phyloP scores from a whole-genome alignment of 2,797 vertebrate species.

The Halcyon leucocephala region DNA sequence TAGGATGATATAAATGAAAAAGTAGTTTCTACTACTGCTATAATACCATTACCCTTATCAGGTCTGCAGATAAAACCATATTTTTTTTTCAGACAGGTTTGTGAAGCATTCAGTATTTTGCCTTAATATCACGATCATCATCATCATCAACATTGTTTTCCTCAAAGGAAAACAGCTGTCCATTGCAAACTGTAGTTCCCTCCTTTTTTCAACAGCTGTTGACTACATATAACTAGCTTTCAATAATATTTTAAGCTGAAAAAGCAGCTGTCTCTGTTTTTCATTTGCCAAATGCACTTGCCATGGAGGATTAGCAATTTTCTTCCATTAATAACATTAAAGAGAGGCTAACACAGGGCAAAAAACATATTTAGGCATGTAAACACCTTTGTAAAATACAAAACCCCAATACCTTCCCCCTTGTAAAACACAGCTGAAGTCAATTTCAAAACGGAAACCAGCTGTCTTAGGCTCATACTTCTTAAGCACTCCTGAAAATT shows the following conservation, averaged over 20 bases:
- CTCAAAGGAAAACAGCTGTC: neutral
- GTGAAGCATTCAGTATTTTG: neutral
- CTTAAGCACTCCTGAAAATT: neutral
- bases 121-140: neutral
- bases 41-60: neutral
- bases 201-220: neutral
- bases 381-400: neutral
- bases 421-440: neutral
- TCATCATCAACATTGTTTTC: neutral
- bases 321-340: neutral
- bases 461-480: neutral
- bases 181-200: neutral
- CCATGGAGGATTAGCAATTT: neutral
- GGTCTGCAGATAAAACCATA: neutral
- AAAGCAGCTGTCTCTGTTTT: neutral
- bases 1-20: neutral
- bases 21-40: neutral
- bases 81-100: neutral
- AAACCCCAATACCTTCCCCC: neutral
- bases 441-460: neutral
- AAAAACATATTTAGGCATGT: neutral
- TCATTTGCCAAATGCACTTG: neutral
- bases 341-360: neutral
- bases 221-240: neutral
- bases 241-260: neutral